Percentiles rank a stretch among this genome's conserved stretches.
Evolutionary conservation across 2,797 vertebrate species (phyloP).

Genomic region (Thunnus albacares): DNA sequence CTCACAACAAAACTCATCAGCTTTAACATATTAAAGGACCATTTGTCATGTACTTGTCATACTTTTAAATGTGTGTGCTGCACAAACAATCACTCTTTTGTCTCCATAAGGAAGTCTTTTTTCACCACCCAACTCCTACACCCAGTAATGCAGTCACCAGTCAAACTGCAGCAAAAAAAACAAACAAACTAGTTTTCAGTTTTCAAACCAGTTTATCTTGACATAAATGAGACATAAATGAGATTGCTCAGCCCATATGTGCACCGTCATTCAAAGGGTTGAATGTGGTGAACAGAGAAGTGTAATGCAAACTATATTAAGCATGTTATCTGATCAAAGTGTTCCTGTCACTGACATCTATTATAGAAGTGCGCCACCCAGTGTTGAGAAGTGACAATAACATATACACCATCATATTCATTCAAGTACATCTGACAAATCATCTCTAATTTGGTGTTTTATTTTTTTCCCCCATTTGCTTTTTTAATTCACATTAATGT

Average conservation of each 20-base stretch:
- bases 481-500: constrained; percentile 32
- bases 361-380: constrained; percentile 53
- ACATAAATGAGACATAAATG: background rate
- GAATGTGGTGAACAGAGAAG: background rate
- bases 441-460: background rate
- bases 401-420: background rate
- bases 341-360: background rate
- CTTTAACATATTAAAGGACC: background rate
- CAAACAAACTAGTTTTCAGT: too few relatives aligned
- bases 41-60: background rate
- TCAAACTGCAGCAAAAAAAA: background rate
- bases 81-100: background rate
- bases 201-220: background rate
- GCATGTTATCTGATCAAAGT: constrained; percentile 3
- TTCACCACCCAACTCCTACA: background rate
- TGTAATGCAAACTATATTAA: background rate
- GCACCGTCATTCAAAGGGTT: background rate
- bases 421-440: background rate
- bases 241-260: background rate
- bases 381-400: constrained; percentile 35
- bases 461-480: background rate
- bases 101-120: background rate
- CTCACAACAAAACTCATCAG: background rate
- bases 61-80: background rate
- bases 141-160: background rate